Evolutionary conservation across 1,140 invertebrate species (phyloP), one percentile per base, ranked within the genome.

Genomic region (Heliconius hewitsoni): DNA sequence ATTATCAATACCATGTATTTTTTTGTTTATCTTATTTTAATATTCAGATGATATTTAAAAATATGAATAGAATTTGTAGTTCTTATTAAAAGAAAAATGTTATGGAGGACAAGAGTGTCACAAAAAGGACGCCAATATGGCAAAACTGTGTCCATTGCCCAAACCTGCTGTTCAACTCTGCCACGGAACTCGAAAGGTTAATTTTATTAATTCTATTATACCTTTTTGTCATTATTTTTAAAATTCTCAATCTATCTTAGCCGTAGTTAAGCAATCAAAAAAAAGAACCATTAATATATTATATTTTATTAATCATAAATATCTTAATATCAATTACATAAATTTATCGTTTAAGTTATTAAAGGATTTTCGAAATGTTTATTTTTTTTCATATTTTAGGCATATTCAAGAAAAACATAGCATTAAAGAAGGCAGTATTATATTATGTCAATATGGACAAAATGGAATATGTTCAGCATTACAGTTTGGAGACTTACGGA

Each of bases 381-480:
- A 27, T 27, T 9, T 11, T 60, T 2, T 66, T 30, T 66, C 1
- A 66, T 23, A 66, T 78, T 91, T 79, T 89, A 97, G 97, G 76
- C 98, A 99, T 94, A 94, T 99, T 79, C 95, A 97, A 82, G 96
- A 97, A 74, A 96, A 96, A 78, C 98, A 99, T 88, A 98, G 98
- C 90, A 96, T 97, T 8, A 96, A 96, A 85, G 98, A 98, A 94
- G 98, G 98, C 81, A 98, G 98, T 55, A 98, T 98, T 8, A 98
- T 96, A 92, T 96, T 98, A 13, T 99, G 98, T 90, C 96, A 96
- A 85, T 98, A 98, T 96, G 98, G 98, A 37, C 96, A 97, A 86
- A 98, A 98, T 94, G 96, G 96, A 23, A 97, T 98, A 13, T 99
- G 98, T 90, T 96, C 96, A 42, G 97, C 97, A 73, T 93, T 98